phyloP scores from a whole-genome alignment of 2,888 invertebrate genomes.

The Brachypterus glaber region DNA sequence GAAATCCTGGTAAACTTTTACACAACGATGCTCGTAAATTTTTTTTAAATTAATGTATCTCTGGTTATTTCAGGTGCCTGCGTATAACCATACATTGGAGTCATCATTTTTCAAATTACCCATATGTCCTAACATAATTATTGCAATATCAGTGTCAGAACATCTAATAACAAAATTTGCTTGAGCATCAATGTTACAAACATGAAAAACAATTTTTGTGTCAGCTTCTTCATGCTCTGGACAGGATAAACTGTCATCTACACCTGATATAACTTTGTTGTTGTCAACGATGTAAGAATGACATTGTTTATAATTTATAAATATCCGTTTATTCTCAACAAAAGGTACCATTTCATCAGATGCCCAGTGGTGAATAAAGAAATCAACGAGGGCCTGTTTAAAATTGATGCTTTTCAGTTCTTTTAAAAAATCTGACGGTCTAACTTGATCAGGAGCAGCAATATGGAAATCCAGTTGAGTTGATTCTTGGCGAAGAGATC shows the following conservation, averaged over 20 bases:
- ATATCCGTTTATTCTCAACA: slow-evolving; percentile 22
- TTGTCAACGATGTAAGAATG: slow-evolving; percentile 25
- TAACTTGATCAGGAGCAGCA: slow-evolving; percentile 24
- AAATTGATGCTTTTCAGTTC: slow-evolving; percentile 24
- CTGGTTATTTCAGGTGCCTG: slow-evolving; percentile 21
- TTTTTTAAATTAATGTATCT: slow-evolving; percentile 19
- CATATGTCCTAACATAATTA: slow-evolving; percentile 23
- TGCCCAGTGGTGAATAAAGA: slow-evolving; percentile 26
- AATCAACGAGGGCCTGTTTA: slow-evolving; percentile 25
- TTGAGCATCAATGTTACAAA: slow-evolving; percentile 17
- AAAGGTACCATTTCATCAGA: slow-evolving; percentile 25
- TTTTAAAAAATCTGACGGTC: slow-evolving; percentile 22
- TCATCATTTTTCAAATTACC: slow-evolving; percentile 17
- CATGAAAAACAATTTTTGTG: slow-evolving; percentile 16
- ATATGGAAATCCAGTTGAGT: slow-evolving; percentile 22
- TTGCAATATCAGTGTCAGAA: slow-evolving; percentile 20
- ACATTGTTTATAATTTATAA: slow-evolving; percentile 18
- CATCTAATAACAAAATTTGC: slow-evolving; percentile 21
- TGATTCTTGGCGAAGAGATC: slow-evolving; percentile 18
- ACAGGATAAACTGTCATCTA: slow-evolving; percentile 14
- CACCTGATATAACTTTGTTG: slow-evolving; percentile 11
- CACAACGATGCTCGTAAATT: slow-evolving; percentile 15
- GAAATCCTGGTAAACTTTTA: slow-evolving; percentile 16
- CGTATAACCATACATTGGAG: slow-evolving; percentile 18
- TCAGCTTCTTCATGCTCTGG: slow-evolving; percentile 17